Base-by-base conservation (phyloP, 1,140 invertebrate genomes). In the Sitophilus oryzae region DNA sequence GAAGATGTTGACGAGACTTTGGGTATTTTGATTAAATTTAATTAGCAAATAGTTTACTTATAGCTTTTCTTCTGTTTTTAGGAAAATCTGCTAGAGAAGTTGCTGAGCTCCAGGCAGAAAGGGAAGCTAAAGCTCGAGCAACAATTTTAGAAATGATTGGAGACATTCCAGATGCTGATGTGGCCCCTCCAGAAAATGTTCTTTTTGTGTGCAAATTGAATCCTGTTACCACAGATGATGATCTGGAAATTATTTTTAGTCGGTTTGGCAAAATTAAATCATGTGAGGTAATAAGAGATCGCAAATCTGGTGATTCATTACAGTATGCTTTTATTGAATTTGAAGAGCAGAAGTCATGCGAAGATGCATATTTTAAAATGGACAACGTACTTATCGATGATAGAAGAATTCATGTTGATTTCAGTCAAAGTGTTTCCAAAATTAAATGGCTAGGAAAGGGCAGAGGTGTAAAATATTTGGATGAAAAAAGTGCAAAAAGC, bases 261-360 rank as follows among this genome's bases (percentile, higher is more conserved):
- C 78, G 95, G 63, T 99, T 98, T 80, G 96, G 96, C 11, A 85
- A 85, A 76, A 94, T 98, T 55, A 81, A 87, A 44, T 86, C 85
- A 73, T 99, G 96, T 79, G 97, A 99, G 81, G 91, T 99, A 0
- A 98, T 99, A 56, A 79, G 91, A 70, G 96, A 99, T 72, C 84
- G 87, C 55, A 89, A 92, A 67, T 88, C 90, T 2, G 87, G 88
- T 6, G 93, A 98, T 69, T 99, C 96, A 0, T 76, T 99, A 43
- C 96, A 99, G 67, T 99, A 99, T 75, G 97, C 95, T 2, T 99
- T 99, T 71, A 92, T 99, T 61, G 97, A 99, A 73, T 99, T 99
- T 80, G 90, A 89, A 56, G 86, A 96, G 58, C 83, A 88, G 62
- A 85, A 96, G 71, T 84, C 94, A 8, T 99, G 96, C 77, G 97